Conservation (phyloP, 2,888 invertebrate genomes). For the Eupithecia centaureata region DNA sequence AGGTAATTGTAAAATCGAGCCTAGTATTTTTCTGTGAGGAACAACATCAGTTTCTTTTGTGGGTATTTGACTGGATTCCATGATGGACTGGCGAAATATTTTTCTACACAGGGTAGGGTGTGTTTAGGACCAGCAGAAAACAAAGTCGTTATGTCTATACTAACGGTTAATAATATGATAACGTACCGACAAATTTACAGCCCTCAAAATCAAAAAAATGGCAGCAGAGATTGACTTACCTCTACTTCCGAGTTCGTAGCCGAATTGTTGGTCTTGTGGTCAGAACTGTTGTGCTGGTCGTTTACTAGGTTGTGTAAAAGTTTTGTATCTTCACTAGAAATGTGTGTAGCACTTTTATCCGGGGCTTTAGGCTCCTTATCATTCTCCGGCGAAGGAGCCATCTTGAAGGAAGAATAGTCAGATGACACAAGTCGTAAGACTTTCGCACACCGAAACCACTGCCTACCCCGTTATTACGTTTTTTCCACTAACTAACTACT, state of each 20-base stretch:
- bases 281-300: conserved; percentile 73
- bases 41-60: conserved; percentile 2
- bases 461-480: conserved; percentile 61
- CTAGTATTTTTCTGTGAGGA: not conserved
- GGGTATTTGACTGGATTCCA: not conserved
- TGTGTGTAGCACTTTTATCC: conserved; percentile 84
- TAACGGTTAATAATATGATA: conserved; percentile 27
- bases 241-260: conserved; percentile 69
- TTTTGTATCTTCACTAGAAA: conserved; percentile 78
- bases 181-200: conserved; percentile 41
- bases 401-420: conserved; percentile 86
- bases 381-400: conserved; percentile 91
- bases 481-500: conserved; percentile 67
- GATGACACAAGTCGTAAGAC: conserved; percentile 84
- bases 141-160: conserved; percentile 5
- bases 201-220: conserved; percentile 59
- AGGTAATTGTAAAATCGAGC: not conserved
- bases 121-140: conserved; percentile 16
- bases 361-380: conserved; percentile 90
- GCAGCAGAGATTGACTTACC: conserved; percentile 74
- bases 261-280: conserved; percentile 67
- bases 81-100: conserved; percentile 13
- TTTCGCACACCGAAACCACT: conserved; percentile 76
- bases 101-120: conserved; percentile 8
- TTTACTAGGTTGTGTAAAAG: conserved; percentile 70